Evolutionary conservation across 2,888 invertebrate species (phyloP), one percentile per base, ranked within the genome.

Genomic region (Cloeon dipterum): DNA sequence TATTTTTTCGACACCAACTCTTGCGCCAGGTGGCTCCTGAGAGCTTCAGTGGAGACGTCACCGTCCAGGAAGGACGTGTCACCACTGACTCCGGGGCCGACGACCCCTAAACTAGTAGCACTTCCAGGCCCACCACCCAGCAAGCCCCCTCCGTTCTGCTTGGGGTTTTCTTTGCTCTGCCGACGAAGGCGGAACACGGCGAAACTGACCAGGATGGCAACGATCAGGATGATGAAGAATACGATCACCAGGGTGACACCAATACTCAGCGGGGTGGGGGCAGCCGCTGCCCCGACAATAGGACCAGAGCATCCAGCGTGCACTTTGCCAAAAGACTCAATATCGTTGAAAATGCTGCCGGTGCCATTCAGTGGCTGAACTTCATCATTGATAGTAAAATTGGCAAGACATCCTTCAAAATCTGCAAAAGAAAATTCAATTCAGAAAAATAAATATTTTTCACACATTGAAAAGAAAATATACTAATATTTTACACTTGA

Each of bases 161-260:
- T 69, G 1, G 68, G 63, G 18, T 66, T 65, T 52, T 86, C 85
- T 55, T 82, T 78, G 53, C 75, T 81, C 53, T 86, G 82, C 37
- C 81, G 76, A 14, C 89, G 68, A 42, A 88, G 64, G 32, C 88
- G 72, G 55, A 89, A 89, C 26, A 89, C 82, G n/a, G 91, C 69
- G 50, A 91, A 91, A 34, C 86, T 88, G 16, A 82, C 79, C 39
- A 85, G 64, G 47, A 89, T 86, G 11, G 86, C 86, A 10, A 89
- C 75, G 36, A 89, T 66, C 11, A 91, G 60, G 41, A 89, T 78
- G 5, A 85, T 77, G 51, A 94, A 91, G 62, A 94, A 91, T 18
- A 86, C 83, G 42, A 91, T 85, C 16, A 93, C 88, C 21, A 93
- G 62, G 2, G 89, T 89, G 40, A 93, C 78, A 37, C 91, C 93